Conservation (phyloP, 2,797 vertebrate genomes). For the Anisognathus igniventris region DNA sequence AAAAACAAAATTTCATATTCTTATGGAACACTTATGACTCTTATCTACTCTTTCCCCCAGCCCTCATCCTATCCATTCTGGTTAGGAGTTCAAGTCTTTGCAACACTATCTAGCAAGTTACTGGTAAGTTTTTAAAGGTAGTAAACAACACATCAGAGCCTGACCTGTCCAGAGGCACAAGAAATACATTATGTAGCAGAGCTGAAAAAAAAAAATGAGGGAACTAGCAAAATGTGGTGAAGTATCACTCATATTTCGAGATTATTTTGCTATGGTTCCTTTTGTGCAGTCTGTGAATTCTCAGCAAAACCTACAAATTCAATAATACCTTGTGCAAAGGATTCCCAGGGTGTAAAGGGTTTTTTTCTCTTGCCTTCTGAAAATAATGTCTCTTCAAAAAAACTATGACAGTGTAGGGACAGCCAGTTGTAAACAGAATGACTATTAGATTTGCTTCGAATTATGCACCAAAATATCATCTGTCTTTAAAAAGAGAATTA, state of each 20-base stretch:
- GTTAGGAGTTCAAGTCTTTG: background rate
- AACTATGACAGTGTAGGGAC: background rate
- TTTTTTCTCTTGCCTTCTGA: background rate
- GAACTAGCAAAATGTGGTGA: background rate
- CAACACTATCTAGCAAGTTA: background rate
- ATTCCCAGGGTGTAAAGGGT: background rate
- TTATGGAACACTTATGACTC: background rate
- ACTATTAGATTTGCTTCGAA: background rate
- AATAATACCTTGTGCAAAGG: background rate
- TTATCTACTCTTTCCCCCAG: background rate
- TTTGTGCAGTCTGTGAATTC: background rate
- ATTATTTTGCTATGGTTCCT: background rate
- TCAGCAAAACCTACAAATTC: background rate
- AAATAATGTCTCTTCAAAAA: background rate
- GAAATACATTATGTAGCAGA: rapidly evolving
- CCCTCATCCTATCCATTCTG: background rate
- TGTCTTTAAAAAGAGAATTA: background rate
- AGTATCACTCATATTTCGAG: background rate
- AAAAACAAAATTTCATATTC: background rate
- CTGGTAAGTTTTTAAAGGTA: background rate
- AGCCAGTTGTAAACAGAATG: background rate
- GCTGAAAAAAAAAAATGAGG: background rate
- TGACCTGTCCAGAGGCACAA: background rate
- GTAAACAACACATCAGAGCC: background rate
- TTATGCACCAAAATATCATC: background rate